Evolutionary conservation across 2,888 invertebrate genomes (phyloP).

Genomic region (Thyatira batis): DNA sequence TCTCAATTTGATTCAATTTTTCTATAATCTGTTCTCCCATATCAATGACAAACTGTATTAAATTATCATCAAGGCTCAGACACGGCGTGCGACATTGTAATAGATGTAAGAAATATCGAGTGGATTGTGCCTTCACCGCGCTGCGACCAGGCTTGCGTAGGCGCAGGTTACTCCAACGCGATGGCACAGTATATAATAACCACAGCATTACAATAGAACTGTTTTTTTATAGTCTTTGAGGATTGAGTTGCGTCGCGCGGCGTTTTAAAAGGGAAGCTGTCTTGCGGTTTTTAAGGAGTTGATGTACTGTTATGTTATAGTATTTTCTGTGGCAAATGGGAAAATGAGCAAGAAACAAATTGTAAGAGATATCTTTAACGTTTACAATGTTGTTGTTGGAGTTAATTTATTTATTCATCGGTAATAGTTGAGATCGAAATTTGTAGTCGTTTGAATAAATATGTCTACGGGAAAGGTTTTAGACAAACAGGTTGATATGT

Average conservation of each 20-base stretch:
- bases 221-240: no score
- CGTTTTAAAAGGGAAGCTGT: no score
- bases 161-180: not conserved
- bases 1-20: no score
- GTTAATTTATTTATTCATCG: not conserved
- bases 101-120: constrained; percentile 8
- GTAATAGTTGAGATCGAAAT: not conserved
- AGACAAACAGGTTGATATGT: no score
- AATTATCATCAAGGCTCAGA: constrained; percentile 11
- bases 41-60: constrained; percentile 5
- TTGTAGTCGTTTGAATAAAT: not conserved
- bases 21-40: not conserved
- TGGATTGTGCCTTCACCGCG: not conserved
- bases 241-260: no score
- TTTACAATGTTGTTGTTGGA: not conserved
- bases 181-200: not conserved
- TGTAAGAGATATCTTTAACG: not conserved
- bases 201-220: not conserved
- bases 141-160: not conserved
- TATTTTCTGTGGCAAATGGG: not conserved
- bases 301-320: not conserved
- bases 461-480: not conserved
- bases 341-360: not conserved
- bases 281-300: not conserved
- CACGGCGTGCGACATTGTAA: constrained; percentile 15